Base-by-base conservation (phyloP, 2,888 invertebrate species). In the Smittia aterrima region DNA sequence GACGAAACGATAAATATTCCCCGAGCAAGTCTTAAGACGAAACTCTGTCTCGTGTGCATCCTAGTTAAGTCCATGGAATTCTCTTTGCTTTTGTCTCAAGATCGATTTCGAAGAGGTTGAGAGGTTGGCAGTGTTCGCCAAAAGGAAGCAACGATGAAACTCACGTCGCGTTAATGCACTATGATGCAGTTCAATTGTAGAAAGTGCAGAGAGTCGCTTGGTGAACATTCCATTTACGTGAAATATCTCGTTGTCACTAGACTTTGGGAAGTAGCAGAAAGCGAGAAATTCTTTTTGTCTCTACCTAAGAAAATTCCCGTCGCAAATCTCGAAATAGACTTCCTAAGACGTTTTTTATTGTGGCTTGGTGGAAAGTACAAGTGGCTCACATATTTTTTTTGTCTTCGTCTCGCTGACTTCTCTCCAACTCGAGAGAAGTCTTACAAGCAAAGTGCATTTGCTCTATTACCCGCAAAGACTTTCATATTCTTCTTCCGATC, bases 321-420 rank as follows among this genome's bases (percentile, higher is more conserved):
- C 70, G 25, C 25, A 70, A 13, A 41, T 68, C 68, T 68, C 24
- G 68, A 70, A 70, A 70, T 54, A 70, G 53, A 54, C 70, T 70
- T 70, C 70, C 18, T 70, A 70, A 70, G 70, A 70, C 70, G 54
- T 70, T 70, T 70, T 70, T 70, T 54, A 70, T 70, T 70, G 70
- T 41, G 70, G 53, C 41, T 47, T 47, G 70, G 70, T 70, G 54
- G 22, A 25, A n/a, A 67, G n/a, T 18, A 53, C 27, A 70, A 70
- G 70, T 70, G 54, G 16, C 40, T 25, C 70, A 70, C 53, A 70
- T 70, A 41, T 70, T 41, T 70, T 53, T 70, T n/a, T n/a, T n/a
- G n/a, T n/a, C n/a, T n/a, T 13, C 40, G 2, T 41, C 25, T 54
- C 24, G 40, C 47, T 67, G 40, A 66, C 66, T 38, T 18, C 18